Evolutionary conservation across 35 echinoderm and acorn worm species (phyloP).

Genomic region (Lytechinus pictus): DNA sequence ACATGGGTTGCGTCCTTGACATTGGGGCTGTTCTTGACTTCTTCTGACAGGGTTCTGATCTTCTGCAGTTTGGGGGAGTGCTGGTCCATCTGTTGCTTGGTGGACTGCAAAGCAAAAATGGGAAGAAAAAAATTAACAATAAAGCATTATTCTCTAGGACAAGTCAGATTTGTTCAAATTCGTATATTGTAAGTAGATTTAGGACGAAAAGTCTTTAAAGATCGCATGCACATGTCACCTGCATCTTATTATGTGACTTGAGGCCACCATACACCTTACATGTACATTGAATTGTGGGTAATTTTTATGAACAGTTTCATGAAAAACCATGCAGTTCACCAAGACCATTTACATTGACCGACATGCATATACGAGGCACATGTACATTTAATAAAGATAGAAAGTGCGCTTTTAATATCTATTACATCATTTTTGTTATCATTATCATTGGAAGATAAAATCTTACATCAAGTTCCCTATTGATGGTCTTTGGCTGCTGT

Average conservation of each 20-base stretch:
- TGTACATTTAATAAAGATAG: neutral
- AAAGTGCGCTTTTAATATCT: neutral
- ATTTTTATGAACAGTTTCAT: too few species aligned
- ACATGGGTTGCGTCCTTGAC: slow-evolving; percentile 76
- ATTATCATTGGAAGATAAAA: neutral
- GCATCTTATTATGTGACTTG: too few species aligned
- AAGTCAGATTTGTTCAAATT: neutral
- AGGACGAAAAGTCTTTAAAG: too few species aligned
- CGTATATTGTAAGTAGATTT: too few species aligned
- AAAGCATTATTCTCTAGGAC: too few species aligned
- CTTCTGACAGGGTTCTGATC: slow-evolving; percentile 58
- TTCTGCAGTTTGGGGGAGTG: slow-evolving; percentile 64
- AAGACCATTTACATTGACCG: too few species aligned
- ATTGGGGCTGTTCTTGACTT: slow-evolving; percentile 62
- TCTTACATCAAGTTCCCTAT: slow-evolving; percentile 74
- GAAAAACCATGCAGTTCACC: too few species aligned
- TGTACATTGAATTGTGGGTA: too few species aligned
- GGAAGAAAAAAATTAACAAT: neutral
- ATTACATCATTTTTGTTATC: neutral
- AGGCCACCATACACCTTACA: too few species aligned
- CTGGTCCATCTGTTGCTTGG: slow-evolving; percentile 70
- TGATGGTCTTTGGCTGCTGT: slow-evolving; percentile 67
- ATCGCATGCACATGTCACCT: too few species aligned
- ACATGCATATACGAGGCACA: neutral
- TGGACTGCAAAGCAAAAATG: slow-evolving; percentile 56